Conservation (phyloP, 2,888 invertebrate species). For the Melangyna quadrimaculata region DNA sequence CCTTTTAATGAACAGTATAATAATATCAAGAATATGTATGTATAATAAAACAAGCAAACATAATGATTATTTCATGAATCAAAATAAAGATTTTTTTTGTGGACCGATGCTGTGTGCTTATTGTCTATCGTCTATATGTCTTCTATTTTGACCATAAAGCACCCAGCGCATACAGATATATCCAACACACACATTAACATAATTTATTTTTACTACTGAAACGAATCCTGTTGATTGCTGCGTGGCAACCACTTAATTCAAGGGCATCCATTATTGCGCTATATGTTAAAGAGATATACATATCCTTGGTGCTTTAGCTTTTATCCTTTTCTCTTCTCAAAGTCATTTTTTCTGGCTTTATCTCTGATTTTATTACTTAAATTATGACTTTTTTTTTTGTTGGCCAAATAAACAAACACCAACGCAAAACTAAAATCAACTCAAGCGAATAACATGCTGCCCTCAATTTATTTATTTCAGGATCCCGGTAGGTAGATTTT, state of each 20-base stretch:
- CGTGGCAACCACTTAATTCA: constrained; percentile 1
- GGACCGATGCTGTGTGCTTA: not conserved
- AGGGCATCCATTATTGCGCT: constrained; percentile 26
- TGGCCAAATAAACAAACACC: constrained; percentile 19
- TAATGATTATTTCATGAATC: not conserved
- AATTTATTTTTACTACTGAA: not conserved
- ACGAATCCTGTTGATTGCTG: constrained; percentile 34
- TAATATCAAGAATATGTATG: not conserved
- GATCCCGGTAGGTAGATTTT: not conserved
- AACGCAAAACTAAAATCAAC: constrained; percentile 43
- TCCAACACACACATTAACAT: not conserved
- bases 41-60: not conserved
- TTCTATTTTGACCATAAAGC: not conserved
- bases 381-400: constrained; percentile 46
- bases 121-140: not conserved
- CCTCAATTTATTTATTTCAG: constrained; percentile 45
- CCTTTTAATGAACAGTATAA: not conserved
- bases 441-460: constrained; percentile 42
- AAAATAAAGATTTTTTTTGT: not conserved
- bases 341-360: not conserved
- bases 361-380: constrained; percentile 32
- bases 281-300: constrained; percentile 8
- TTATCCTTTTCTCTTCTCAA: not conserved
- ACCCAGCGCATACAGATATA: not conserved
- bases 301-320: not conserved